phyloP scores from a whole-genome alignment of 2,888 invertebrate genomes.

The Drosophila vallismaia region DNA sequence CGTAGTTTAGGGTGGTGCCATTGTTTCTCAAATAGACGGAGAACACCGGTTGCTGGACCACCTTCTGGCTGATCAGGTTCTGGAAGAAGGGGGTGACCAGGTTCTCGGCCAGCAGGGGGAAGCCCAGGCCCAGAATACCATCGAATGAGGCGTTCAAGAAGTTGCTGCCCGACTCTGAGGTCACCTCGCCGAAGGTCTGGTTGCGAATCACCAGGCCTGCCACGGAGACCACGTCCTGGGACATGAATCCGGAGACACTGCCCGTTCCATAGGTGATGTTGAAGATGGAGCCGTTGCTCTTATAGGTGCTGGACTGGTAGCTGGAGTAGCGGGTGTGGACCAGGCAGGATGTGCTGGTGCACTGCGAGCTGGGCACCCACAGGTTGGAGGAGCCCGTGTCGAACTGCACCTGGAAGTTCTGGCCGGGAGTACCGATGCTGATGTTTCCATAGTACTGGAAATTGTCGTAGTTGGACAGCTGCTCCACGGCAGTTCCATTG shows the following conservation, averaged over 20 bases:
- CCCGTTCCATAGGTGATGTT: slow-evolving; percentile 97
- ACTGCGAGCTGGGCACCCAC: slow-evolving; percentile 98
- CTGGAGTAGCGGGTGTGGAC: slow-evolving; percentile 97
- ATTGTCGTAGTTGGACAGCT: slow-evolving; percentile 94
- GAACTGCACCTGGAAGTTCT: slow-evolving; percentile 96
- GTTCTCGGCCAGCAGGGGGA: slow-evolving; percentile 92
- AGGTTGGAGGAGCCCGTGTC: slow-evolving; percentile 99
- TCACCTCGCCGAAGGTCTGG: slow-evolving; percentile 97
- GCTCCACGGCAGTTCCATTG: slow-evolving; percentile 82
- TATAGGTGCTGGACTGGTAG: slow-evolving; percentile 90
- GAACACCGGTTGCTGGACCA: slow-evolving; percentile 90
- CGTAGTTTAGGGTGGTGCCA: slow-evolving; percentile 75
- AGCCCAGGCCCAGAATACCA: slow-evolving; percentile 97
- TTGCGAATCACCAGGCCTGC: slow-evolving; percentile 88
- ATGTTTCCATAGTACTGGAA: slow-evolving; percentile 98
- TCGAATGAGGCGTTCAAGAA: slow-evolving; percentile 99
- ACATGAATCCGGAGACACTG: slow-evolving; percentile 96
- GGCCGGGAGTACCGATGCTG: slow-evolving; percentile 94
- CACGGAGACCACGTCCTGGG: slow-evolving; percentile 90
- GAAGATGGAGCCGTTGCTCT: slow-evolving; percentile 94
- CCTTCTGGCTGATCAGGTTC: slow-evolving; percentile 92
- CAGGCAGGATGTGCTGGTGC: slow-evolving; percentile 94
- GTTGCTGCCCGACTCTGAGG: slow-evolving; percentile 94
- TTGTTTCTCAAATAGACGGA: slow-evolving; percentile 94
- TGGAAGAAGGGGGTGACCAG: slow-evolving; percentile 95